Evolutionary conservation across 2,113 vertebrate genomes (phyloP).

Genomic region (Dipodomys ordii): DNA sequence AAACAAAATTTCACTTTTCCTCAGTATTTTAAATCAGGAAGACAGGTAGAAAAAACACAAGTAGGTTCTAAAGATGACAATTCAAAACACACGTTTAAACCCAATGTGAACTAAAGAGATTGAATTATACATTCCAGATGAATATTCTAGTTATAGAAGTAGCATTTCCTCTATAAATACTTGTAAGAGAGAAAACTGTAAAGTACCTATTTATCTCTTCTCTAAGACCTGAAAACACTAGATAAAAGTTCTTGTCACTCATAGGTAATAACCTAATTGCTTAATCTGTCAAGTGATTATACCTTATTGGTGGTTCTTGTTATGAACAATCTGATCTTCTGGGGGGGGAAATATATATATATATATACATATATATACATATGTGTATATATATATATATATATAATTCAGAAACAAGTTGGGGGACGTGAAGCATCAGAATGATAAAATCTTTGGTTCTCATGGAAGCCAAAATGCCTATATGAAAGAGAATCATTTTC

Average conservation of each 20-base stretch:
- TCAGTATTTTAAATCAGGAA: no score
- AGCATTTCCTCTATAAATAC: conserved; percentile 47
- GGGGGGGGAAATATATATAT: no score
- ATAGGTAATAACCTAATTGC: neutral
- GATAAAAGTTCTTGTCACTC: conserved; percentile 60
- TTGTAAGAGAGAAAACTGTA: conserved; percentile 65
- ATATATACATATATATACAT: neutral
- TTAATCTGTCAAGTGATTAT: conserved; percentile 63
- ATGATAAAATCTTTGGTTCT: neutral
- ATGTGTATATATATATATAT: no score
- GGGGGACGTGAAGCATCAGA: neutral
- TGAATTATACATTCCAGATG: conserved; percentile 48
- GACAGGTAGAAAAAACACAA: neutral
- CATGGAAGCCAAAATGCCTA: neutral
- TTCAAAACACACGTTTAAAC: conserved; percentile 58
- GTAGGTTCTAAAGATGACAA: conserved; percentile 54
- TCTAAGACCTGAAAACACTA: conserved; percentile 53
- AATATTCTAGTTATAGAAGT: conserved; percentile 53
- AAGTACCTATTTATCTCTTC: conserved; percentile 45
- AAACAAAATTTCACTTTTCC: neutral
- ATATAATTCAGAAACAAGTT: neutral
- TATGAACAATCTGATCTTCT: no score
- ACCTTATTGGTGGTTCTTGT: neutral
- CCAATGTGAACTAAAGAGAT: conserved; percentile 31
- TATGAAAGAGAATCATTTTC: neutral